Percentiles rank a stretch among this genome's conserved stretches.
Conservation (phyloP, 2,888 invertebrate genomes). For the Nowickia ferox region DNA sequence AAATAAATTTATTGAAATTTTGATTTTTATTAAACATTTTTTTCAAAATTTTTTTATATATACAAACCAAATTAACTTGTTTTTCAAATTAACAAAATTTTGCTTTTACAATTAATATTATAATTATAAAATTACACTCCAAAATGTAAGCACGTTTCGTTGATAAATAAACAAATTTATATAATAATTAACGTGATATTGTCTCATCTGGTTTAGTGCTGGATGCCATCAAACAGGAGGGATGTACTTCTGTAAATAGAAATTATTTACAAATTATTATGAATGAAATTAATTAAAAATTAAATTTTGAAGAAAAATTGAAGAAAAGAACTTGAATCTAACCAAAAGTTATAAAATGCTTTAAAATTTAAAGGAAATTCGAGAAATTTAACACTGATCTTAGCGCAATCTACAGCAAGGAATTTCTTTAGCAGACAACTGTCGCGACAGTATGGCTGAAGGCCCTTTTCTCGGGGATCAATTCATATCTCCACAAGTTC, state of each 20-base stretch:
- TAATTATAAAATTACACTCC: background rate
- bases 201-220: constrained; percentile 67
- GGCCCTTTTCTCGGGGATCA: too few relatives aligned
- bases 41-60: background rate
- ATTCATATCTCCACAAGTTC: too few relatives aligned
- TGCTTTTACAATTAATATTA: constrained; percentile 8
- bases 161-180: background rate
- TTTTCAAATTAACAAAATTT: background rate
- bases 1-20: background rate
- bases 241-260: constrained; percentile 76
- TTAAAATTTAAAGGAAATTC: too few relatives aligned
- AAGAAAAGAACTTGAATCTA: too few relatives aligned
- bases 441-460: too few relatives aligned
- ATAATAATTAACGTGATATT: constrained; percentile 3
- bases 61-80: constrained; percentile 1
- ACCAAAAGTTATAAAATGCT: too few relatives aligned
- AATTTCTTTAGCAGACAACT: too few relatives aligned
- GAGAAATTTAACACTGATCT: too few relatives aligned
- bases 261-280: background rate
- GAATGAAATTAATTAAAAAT: background rate
- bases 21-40: background rate
- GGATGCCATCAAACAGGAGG: constrained; percentile 74
- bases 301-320: too few relatives aligned
- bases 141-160: constrained; percentile 9
- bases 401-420: too few relatives aligned